These are phyloP conservation scores for Etia nguti DNA, from an alignment of 2,113 vertebrate species.

Conservation along the genomic window DNA sequence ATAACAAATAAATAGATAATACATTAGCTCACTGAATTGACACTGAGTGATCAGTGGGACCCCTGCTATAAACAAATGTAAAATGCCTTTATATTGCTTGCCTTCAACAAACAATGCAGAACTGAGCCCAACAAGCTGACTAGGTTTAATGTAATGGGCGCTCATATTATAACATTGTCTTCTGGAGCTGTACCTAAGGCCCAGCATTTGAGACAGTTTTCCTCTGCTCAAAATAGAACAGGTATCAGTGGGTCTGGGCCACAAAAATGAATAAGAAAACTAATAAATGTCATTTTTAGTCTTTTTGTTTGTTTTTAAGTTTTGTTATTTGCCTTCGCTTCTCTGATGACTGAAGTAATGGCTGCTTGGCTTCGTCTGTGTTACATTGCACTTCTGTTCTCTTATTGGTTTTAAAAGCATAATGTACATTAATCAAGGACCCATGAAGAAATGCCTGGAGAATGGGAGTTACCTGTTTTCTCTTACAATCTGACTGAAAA, in stretches of 20 bases:
- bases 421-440: neutral
- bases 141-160: neutral
- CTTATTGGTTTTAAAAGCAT: neutral
- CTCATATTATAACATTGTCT: neutral
- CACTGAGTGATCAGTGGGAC: neutral
- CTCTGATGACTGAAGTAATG: neutral
- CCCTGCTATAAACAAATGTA: neutral
- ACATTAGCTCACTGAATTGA: neutral
- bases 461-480: neutral
- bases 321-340: neutral
- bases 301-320: neutral
- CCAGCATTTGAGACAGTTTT: neutral
- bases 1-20: neutral
- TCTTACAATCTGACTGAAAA: neutral
- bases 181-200: neutral
- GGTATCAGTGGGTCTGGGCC: no score
- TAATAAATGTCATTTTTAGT: neutral
- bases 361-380: neutral
- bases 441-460: neutral
- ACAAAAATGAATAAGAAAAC: neutral
- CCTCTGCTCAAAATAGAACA: neutral
- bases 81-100: neutral
- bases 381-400: neutral
- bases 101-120: neutral
- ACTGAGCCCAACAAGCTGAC: neutral